Base-by-base conservation (phyloP, 2,113 vertebrate genomes). In the Ophthalmolycus amberensis region DNA sequence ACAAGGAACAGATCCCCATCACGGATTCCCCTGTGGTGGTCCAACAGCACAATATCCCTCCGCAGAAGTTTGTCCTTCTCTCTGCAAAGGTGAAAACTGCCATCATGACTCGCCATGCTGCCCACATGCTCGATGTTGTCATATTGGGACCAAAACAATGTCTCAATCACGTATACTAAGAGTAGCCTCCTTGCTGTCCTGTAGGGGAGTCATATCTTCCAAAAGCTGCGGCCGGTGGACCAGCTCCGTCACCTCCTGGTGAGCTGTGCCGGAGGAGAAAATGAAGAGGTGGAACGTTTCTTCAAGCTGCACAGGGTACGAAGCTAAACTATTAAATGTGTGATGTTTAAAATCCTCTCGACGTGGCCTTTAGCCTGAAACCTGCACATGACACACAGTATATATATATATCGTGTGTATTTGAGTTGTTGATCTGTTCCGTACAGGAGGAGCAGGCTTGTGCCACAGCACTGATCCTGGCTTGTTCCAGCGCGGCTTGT, bases 181-280 rank as follows among this genome's bases (percentile, higher is more conserved):
- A 56, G 6, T 15, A 6, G 38, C 18, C 54, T 37, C 10, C 16
- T 60, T 82, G 2, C 20, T 4, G 25, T 66, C 63, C 1, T 80
- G 14, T 27, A 99, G 98, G 98, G 98, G 50, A 99, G 98, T 87
- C 96, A 98, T 81, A 97, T 99, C 90, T 99, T 99, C 90, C 96
- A 99, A 86, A 99, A 99, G 85, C 95, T 99, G 71, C 95, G 98
- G 72, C 98, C 98, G 1, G 97, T 99, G 0, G 98, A 99, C 88
- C 98, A 99, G 83, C 93, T 99, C 50, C 96, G 97, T 48, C 96
- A 99, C 92, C 95, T 99, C 40, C 95, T 99, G 84, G 97, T 99
- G 63, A 97, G 96, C 94, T 97, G 96, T n/a, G 90, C 93, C 12
- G 96, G 98, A 85, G 97, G 97, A 38, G 98, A 99, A 88, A 97